A percentile compares a stretch with the other conserved stretches of the same genome.
These are phyloP conservation scores for Lasioglossum vierecki DNA, from an alignment of 2,888 invertebrate species.

Conservation along the genomic window DNA sequence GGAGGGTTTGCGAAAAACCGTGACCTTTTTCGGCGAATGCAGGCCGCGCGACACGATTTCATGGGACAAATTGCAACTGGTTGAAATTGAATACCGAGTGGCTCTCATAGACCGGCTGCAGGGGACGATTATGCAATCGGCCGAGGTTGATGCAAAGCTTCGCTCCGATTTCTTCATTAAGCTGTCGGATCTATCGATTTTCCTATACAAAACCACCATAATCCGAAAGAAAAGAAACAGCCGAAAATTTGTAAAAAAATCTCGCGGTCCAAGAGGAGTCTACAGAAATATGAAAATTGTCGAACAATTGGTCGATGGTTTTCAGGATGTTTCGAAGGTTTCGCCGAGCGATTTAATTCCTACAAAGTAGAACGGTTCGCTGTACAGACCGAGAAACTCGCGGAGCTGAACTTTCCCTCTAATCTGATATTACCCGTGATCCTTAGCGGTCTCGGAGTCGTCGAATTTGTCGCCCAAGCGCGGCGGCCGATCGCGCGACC, in stretches of 20 bases:
- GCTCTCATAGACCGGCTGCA: constrained; percentile 29
- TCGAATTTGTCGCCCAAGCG: constrained; percentile 57
- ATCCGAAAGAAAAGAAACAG: too few relatives aligned
- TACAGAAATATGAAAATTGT: neutral
- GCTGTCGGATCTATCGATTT: neutral
- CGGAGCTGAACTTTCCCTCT: constrained; percentile 22
- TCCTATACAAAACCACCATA: neutral
- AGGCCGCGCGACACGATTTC: constrained; percentile 39
- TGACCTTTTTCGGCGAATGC: constrained; percentile 56
- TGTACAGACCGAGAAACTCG: constrained; percentile 7
- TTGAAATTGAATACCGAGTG: constrained; percentile 50
- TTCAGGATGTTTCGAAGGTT: neutral
- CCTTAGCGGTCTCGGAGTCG: constrained; percentile 33
- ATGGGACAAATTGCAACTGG: constrained; percentile 44
- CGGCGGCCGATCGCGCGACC: constrained; percentile 45
- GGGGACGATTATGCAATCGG: constrained; percentile 25
- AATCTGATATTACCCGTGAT: constrained; percentile 50
- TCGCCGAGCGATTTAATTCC: neutral
- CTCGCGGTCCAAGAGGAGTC: too few relatives aligned
- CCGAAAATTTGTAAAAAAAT: too few relatives aligned
- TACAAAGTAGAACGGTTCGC: neutral
- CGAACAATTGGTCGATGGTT: neutral
- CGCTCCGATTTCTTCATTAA: neutral
- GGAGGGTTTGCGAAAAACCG: constrained; percentile 50
- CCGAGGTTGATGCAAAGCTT: neutral